Evolutionary conservation across 2,888 invertebrate species (phyloP).

Genomic region (Polia nebulosa): DNA sequence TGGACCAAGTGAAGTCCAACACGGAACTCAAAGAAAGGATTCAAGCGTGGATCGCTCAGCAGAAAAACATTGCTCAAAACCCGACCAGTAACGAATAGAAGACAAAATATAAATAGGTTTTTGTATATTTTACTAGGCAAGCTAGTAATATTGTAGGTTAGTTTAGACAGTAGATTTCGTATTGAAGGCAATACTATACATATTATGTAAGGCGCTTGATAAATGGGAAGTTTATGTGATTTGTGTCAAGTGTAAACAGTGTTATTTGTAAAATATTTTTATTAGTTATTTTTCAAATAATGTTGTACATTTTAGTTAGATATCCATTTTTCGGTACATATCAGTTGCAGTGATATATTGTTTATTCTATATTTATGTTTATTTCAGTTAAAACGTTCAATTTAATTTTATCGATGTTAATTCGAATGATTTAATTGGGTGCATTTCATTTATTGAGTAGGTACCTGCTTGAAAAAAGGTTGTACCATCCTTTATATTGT

Average conservation of each 20-base stretch:
- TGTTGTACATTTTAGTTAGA: slow-evolving; percentile 60
- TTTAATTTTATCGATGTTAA: slow-evolving; percentile 35
- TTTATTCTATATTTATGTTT: slow-evolving; percentile 46
- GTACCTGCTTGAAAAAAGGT: slow-evolving; percentile 45
- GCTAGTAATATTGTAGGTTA: slow-evolving; percentile 59
- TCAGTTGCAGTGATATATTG: slow-evolving; percentile 58
- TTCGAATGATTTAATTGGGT: slow-evolving; percentile 49
- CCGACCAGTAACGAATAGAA: slow-evolving; percentile 62
- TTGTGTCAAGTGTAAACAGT: slow-evolving; percentile 51
- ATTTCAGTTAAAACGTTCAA: slow-evolving; percentile 33
- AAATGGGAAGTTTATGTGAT: slow-evolving; percentile 41
- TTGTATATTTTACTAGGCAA: slow-evolving; percentile 62
- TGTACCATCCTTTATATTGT: slow-evolving; percentile 59
- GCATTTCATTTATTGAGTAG: slow-evolving; percentile 43
- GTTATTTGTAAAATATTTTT: slow-evolving; percentile 49
- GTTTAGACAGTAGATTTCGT: slow-evolving; percentile 60
- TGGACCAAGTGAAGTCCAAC: slow-evolving; percentile 97
- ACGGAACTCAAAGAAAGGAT: slow-evolving; percentile 95
- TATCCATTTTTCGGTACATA: slow-evolving; percentile 59
- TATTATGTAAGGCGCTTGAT: slow-evolving; percentile 51
- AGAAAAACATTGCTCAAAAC: slow-evolving; percentile 84
- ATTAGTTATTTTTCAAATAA: slow-evolving; percentile 33
- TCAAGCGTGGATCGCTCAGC: slow-evolving; percentile 94
- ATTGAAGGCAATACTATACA: slow-evolving; percentile 58
- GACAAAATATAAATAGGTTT: slow-evolving; percentile 42